phyloP scores from a whole-genome alignment of 1,140 invertebrate genomes.

The Temnothorax curvispinosus region DNA sequence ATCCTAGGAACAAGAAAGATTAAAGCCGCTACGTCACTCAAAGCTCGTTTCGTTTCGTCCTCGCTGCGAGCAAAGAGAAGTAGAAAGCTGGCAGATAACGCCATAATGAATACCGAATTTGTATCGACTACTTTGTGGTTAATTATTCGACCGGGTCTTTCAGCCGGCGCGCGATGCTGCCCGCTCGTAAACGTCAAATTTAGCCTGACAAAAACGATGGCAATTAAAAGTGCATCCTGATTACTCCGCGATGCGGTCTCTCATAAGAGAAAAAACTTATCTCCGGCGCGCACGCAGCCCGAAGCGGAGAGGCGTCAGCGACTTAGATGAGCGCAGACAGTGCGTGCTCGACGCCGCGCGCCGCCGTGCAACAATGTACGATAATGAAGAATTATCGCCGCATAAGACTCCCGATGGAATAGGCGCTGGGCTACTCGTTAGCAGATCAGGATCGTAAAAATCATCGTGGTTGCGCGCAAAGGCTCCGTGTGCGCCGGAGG shows the following conservation, averaged over 20 bases:
- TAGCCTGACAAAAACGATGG: slow-evolving; percentile 66
- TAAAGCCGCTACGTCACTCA: slow-evolving; percentile 19
- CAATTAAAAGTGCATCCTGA: slow-evolving; percentile 81
- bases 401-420: slow-evolving; percentile 80
- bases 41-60: slow-evolving; percentile 58
- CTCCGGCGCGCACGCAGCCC: background rate
- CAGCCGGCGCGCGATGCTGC: background rate
- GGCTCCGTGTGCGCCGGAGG: background rate
- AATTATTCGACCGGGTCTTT: slow-evolving; percentile 62
- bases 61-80: slow-evolving; percentile 28
- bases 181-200: slow-evolving; percentile 73
- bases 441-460: slow-evolving; percentile 83
- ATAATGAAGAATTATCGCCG: slow-evolving; percentile 86
- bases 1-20: slow-evolving; percentile 7
- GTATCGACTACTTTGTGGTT: slow-evolving; percentile 62
- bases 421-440: slow-evolving; percentile 83
- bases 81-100: background rate
- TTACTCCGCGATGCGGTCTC: slow-evolving; percentile 66
- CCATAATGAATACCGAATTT: slow-evolving; percentile 64
- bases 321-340: slow-evolving; percentile 61
- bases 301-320: slow-evolving; percentile 15
- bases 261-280: slow-evolving; percentile 64
- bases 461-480: slow-evolving; percentile 72
- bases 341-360: slow-evolving; percentile 29
- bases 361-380: slow-evolving; percentile 83